Evolutionary conservation across 2,888 invertebrate genomes (phyloP).

Genomic region (Leptopilina myrica): DNA sequence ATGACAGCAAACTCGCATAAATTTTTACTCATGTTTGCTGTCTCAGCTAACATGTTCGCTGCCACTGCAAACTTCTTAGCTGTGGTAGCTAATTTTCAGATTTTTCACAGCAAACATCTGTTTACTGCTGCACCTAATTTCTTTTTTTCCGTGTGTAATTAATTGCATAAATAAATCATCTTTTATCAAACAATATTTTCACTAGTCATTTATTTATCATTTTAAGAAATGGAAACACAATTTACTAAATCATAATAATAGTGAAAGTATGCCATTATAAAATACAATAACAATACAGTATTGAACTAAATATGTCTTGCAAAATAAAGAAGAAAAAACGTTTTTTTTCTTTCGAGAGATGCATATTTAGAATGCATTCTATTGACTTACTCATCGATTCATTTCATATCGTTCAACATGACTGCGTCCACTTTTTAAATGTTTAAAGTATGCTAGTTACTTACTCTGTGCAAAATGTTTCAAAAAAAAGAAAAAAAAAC

Average conservation of each 20-base stretch:
- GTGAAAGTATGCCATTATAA: conserved; percentile 3
- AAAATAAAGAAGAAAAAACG: not conserved
- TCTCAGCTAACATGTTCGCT: too few relatives aligned
- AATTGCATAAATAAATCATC: too few relatives aligned
- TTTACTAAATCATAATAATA: not conserved
- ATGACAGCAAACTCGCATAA: too few relatives aligned
- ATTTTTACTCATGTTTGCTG: too few relatives aligned
- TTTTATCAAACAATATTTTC: too few relatives aligned
- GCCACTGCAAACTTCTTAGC: too few relatives aligned
- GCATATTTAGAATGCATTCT: conserved; percentile 19
- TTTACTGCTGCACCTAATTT: too few relatives aligned
- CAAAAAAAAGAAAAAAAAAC: not conserved
- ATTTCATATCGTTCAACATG: conserved; percentile 26
- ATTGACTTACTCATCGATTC: conserved; percentile 3
- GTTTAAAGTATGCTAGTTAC: not conserved
- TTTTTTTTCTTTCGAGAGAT: not conserved
- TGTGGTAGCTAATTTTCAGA: too few relatives aligned
- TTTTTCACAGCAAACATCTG: too few relatives aligned
- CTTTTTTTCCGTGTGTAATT: too few relatives aligned
- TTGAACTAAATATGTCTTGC: conserved; percentile 11
- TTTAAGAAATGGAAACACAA: not conserved
- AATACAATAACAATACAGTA: not conserved
- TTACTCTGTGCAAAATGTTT: not conserved
- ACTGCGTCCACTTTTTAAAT: conserved; percentile 12
- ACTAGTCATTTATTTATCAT: not conserved